phyloP scores from a whole-genome alignment of 2,797 vertebrate species.

The Myiotriccus ornatus region DNA sequence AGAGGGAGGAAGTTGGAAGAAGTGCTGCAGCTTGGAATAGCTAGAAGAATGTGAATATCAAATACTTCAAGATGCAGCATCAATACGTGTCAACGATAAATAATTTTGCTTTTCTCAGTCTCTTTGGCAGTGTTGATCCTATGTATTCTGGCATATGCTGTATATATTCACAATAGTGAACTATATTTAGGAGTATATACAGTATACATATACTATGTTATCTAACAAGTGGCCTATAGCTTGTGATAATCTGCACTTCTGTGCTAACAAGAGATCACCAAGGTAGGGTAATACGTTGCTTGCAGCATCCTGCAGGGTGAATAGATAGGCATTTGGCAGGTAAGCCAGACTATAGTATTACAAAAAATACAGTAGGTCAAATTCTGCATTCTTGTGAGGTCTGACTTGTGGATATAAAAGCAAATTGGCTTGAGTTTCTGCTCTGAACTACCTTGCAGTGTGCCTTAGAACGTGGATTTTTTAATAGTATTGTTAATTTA shows the following conservation, averaged over 20 bases:
- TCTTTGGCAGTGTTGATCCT: neutral
- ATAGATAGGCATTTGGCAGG: neutral
- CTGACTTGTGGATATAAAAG: neutral
- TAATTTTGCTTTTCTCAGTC: neutral
- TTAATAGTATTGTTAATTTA: neutral
- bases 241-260: neutral
- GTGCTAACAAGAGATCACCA: neutral
- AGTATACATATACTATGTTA: neutral
- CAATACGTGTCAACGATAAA: neutral
- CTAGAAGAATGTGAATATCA: neutral
- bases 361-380: neutral
- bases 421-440: neutral
- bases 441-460: neutral
- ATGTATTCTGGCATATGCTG: neutral
- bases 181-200: neutral
- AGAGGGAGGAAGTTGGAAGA: neutral
- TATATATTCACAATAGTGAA: neutral
- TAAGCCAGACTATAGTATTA: neutral
- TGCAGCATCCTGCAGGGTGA: neutral
- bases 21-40: neutral
- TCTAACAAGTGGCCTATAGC: neutral
- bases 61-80: neutral
- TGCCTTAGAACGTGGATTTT: neutral
- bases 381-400: neutral
- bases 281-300: neutral